Conservation (phyloP, 1,140 invertebrate species). For the Caenorhabditis latens region DNA sequence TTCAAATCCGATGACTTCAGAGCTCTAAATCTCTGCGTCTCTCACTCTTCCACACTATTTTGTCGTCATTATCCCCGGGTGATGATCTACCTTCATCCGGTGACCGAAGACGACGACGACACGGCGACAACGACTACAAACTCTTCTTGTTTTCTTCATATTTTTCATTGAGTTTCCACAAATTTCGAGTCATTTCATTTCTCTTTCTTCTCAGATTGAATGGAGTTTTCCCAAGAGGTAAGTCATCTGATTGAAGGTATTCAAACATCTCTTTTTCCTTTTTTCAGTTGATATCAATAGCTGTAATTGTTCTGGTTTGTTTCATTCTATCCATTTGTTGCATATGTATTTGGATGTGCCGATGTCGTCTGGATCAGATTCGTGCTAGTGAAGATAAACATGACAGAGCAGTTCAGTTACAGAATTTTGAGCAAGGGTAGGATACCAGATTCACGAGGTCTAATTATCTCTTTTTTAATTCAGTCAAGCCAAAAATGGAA, state of each 20-base stretch:
- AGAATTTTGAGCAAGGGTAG: constrained; percentile 24
- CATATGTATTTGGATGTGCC: constrained; percentile 40
- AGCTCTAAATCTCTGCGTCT: constrained; percentile 32
- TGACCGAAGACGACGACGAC: constrained; percentile 38
- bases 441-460: neutral
- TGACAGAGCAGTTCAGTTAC: constrained; percentile 16
- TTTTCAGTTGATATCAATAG: constrained; percentile 40
- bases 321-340: constrained; percentile 21
- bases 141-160: constrained; percentile 10
- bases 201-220: neutral
- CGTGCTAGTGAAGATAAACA: constrained; percentile 16
- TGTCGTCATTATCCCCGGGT: constrained; percentile 44
- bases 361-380: constrained; percentile 43
- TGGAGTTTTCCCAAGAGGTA: constrained; percentile 43
- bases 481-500: constrained; percentile 32
- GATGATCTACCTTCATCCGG: constrained; percentile 50
- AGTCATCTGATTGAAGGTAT: neutral
- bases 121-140: constrained; percentile 44
- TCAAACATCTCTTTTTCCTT: neutral
- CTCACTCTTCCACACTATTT: constrained; percentile 3
- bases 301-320: constrained; percentile 21
- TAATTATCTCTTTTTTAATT: neutral
- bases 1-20: constrained; percentile 39
- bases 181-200: neutral
- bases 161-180: neutral